Base-by-base conservation (phyloP, 2,113 vertebrate species). In the Heptranchias perlo region DNA sequence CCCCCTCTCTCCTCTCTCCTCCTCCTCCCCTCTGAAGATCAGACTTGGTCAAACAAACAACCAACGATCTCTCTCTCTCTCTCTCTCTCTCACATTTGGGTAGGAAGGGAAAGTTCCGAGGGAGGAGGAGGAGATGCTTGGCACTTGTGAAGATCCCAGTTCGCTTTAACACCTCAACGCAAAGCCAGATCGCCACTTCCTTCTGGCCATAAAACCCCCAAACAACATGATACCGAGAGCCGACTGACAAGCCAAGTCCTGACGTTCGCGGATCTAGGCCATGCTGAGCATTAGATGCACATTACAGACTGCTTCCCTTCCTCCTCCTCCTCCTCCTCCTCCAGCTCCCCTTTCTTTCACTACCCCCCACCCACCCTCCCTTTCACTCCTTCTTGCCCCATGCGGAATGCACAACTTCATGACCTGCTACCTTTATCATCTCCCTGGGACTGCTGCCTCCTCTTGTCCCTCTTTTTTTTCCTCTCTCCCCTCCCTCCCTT, bases 251-350 rank as follows among this genome's bases (percentile, higher is more conserved):
- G 96, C 96, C 52, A 76, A 96, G 96, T 97, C 96, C 96, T 97
- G 97, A 96, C 96, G 96, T 96, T 97, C 97, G 95, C 97, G 96
- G 96, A 97, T 96, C 96, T 96, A 96, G 97, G 97, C 96, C 97
- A 96, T 94, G 39, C 76, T 39, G 76, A 82, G 76, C 76, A 44
- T 39, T 8, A 39, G 58, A 54, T n/a, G 89, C 58, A 61, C 89
- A 10, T 23, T 39, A 10, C 58, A 62, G 39, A n/a, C 10, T 3
- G 47, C 35, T 96, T 11, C 7, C 44, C 10, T 47, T 14, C 95
- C 16, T n/a, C 95, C n/a, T 54, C n/a, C 16, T 52, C 14, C 61
- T n/a, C 76, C 69, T 82, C 67, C 58, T 47, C 35, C 67, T n/a
- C 5, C 94, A 16, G 14, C 95, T 39, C 67, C 95, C 13, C 69